Evolutionary conservation across 2,888 invertebrate genomes (phyloP), one percentile per base, ranked within the genome.

Genomic region (Drosophila incognita): DNA sequence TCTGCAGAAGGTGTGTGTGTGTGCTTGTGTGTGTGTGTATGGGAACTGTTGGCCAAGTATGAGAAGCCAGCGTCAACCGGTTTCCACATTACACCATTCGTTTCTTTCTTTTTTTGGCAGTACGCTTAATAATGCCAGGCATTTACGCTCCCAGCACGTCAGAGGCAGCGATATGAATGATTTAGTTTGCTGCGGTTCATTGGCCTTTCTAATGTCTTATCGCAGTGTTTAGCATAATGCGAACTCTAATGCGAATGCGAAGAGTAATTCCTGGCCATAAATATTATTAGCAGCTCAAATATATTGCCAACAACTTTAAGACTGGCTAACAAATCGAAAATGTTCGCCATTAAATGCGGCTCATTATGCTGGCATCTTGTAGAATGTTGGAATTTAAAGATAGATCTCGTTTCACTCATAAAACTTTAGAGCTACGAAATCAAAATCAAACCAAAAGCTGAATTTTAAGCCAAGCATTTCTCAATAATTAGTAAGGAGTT

Each of bases 131-230:
- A 52, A 42, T 29, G 36, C 27, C 46, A 53, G 11, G 15, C 53
- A 51, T 31, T 61, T 49, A 63, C 64, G 60, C 53, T 65, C 57
- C 63, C 51, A 63, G 60, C 51, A 52, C 49, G 49, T 38, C 64
- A 58, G 40, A 53, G 53, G 18, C n/a, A 40, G 63, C 53, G 62
- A 87, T 84, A 81, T 86, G 73, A 87, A 83, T 83, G 79, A 88
- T 85, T 83, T 81, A 71, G 69, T 75, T 84, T 57, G 35, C 62
- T 78, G 73, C 80, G 76, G 89, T 87, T 85, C 87, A 82, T 82
- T 85, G 85, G 72, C 84, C 89, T 70, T 66, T 76, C 73, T 63
- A 80, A 84, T 81, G 56, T 46, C 74, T 74, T 80, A 85, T 79
- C 81, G 74, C 69, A 56, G 38, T 71, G 64, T 83, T 87, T 85